Conservation (phyloP, 2,113 vertebrate species). For the Tringa solitaria region DNA sequence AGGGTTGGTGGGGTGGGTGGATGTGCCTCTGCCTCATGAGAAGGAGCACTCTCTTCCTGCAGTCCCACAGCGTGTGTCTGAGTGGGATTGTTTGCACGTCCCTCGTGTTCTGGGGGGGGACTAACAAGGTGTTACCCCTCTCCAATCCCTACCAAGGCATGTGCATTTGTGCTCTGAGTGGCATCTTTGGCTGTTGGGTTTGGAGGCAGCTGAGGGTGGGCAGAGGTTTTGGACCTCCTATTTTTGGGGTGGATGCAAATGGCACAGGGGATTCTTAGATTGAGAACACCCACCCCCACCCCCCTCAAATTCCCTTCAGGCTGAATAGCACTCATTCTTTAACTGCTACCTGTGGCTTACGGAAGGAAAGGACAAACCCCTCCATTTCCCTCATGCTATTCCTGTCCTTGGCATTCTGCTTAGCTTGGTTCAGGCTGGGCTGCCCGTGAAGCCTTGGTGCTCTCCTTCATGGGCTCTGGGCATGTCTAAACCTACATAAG, state of each 20-base stretch:
- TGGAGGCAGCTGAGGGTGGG: neutral
- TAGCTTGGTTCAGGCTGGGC: too few relatives aligned
- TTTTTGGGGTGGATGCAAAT: too few relatives aligned
- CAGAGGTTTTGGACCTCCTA: neutral
- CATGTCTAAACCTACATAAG: neutral
- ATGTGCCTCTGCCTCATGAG: neutral
- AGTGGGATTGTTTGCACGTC: neutral
- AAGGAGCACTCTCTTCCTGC: neutral
- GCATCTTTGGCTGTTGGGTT: neutral
- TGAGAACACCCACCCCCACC: neutral
- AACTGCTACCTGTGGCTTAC: neutral
- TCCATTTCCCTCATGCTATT: neutral
- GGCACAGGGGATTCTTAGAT: neutral
- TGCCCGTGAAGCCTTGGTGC: fast-evolving
- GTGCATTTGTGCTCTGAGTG: neutral
- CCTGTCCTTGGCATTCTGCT: neutral
- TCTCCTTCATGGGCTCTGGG: neutral
- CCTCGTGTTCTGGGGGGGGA: neutral
- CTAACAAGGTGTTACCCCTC: neutral
- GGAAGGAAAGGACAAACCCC: neutral
- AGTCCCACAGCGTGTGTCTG: neutral
- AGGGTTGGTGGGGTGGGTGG: neutral
- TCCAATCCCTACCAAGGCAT: too few relatives aligned
- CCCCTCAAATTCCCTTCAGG: neutral
- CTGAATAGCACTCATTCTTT: neutral